Evolutionary conservation across 2,113 vertebrate genomes (phyloP).

Genomic region (Desmodus rotundus): DNA sequence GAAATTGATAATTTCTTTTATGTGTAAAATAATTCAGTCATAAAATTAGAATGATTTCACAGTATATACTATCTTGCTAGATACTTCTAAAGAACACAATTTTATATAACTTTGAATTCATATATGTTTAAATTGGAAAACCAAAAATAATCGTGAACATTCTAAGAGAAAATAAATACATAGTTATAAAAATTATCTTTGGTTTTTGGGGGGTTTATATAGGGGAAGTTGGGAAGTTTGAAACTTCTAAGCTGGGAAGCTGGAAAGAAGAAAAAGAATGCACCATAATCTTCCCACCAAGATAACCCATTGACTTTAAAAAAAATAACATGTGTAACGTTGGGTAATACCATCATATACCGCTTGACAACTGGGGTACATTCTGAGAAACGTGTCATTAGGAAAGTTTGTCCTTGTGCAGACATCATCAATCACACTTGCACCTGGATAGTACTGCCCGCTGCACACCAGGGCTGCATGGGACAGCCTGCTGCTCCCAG

Average conservation of each 20-base stretch:
- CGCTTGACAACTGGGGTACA: not conserved
- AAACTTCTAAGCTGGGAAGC: slow-evolving; percentile 26
- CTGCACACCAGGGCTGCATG: not conserved
- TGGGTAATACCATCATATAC: not conserved
- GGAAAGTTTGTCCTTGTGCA: not conserved
- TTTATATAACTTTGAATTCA: slow-evolving; percentile 54
- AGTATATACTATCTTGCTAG: slow-evolving; percentile 28
- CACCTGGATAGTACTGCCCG: not conserved
- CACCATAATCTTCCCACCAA: not conserved
- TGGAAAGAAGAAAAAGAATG: slow-evolving; percentile 25
- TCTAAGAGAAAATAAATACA: slow-evolving; percentile 63
- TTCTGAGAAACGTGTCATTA: not conserved
- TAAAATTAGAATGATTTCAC: slow-evolving; percentile 41
- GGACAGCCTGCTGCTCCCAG: not conserved
- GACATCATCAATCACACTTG: too few species aligned
- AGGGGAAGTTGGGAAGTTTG: not conserved
- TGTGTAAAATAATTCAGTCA: slow-evolving; percentile 67
- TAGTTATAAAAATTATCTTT: slow-evolving; percentile 60
- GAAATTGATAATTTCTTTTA: slow-evolving; percentile 49
- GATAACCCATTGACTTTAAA: not conserved
- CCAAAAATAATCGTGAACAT: slow-evolving; percentile 55
- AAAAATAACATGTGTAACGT: not conserved
- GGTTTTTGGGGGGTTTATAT: not conserved
- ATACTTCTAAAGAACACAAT: slow-evolving; percentile 40
- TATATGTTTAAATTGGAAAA: slow-evolving; percentile 58